Evolutionary conservation across 2,888 invertebrate genomes (phyloP).

Genomic region (Apomyelois bistriatella): DNA sequence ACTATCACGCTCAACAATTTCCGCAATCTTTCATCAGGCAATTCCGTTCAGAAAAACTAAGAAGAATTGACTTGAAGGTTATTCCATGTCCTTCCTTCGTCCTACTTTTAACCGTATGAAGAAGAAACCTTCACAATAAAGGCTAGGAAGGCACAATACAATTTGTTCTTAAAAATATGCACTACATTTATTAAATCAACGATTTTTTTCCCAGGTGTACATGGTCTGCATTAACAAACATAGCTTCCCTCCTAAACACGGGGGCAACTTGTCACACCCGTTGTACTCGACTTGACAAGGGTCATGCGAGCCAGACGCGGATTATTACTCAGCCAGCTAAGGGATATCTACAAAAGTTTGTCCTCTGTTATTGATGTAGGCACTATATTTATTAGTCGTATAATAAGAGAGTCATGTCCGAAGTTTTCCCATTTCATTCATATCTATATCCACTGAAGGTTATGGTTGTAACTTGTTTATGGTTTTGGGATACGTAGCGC

Average conservation of each 20-base stretch:
- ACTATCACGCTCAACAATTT: too few relatives aligned
- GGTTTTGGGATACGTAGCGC: neutral
- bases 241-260: slow-evolving; percentile 11
- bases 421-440: neutral
- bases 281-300: slow-evolving; percentile 16
- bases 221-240: slow-evolving; percentile 12
- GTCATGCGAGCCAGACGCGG: slow-evolving; percentile 14
- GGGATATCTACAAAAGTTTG: slow-evolving; percentile 12
- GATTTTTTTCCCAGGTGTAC: slow-evolving; percentile 3
- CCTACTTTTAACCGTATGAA: too few relatives aligned
- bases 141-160: too few relatives aligned
- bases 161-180: too few relatives aligned
- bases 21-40: too few relatives aligned
- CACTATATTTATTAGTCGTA: slow-evolving; percentile 7
- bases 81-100: too few relatives aligned
- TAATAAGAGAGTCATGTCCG: neutral
- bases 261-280: slow-evolving; percentile 16
- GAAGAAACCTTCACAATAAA: too few relatives aligned
- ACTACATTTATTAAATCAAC: too few relatives aligned
- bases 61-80: too few relatives aligned
- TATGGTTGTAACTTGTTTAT: neutral
- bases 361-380: slow-evolving; percentile 6
- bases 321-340: slow-evolving; percentile 9
- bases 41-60: too few relatives aligned
- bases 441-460: neutral